Conservation (phyloP, 2,113 vertebrate genomes). For the Myrmophylax atrothorax region DNA sequence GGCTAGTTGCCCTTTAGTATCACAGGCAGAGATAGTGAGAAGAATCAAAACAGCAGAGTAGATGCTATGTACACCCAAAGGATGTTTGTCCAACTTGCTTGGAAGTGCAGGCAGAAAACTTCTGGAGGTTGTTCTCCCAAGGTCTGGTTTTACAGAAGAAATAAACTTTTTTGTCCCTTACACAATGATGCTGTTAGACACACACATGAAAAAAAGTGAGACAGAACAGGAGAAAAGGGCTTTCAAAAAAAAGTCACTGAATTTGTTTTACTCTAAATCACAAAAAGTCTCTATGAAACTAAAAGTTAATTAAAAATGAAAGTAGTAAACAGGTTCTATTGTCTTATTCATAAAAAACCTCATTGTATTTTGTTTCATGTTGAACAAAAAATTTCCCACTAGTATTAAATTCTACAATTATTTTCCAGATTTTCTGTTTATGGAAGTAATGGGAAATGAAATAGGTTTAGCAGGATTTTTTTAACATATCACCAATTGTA, state of each 20-base stretch:
- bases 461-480: not conserved
- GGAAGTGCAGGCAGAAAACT: not conserved
- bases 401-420: not conserved
- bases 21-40: not conserved
- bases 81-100: not conserved
- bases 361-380: not conserved
- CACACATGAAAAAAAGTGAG: too few species aligned
- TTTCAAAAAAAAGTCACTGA: accelerated
- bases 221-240: not conserved
- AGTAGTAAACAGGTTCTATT: not conserved
- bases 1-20: not conserved
- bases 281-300: accelerated
- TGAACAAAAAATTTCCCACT: accelerated
- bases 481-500: not conserved
- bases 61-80: not conserved
- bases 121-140: not conserved
- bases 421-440: not conserved
- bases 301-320: not conserved
- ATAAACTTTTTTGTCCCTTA: accelerated
- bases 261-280: not conserved
- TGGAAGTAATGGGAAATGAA: not conserved
- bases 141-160: not conserved
- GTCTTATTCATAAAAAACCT: not conserved
- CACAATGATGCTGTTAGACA: not conserved
- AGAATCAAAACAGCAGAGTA: not conserved